Conservation (phyloP, 2,113 vertebrate species). For the Carassius auratus region DNA sequence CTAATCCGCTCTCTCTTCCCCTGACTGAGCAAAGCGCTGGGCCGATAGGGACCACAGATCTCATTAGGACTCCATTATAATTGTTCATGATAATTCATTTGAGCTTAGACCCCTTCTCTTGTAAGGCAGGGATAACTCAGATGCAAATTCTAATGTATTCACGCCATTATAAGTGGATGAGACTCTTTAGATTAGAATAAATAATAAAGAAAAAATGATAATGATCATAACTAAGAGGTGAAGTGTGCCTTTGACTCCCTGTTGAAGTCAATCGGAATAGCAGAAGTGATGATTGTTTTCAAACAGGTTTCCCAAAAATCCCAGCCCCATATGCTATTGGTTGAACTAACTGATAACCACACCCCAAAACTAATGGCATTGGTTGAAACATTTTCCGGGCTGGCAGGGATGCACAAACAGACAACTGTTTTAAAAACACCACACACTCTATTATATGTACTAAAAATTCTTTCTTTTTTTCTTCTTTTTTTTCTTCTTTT, state of each 20-base stretch:
- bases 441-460: too few relatives aligned
- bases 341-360: too few relatives aligned
- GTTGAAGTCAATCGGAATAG: background rate
- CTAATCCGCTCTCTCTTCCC: slow-evolving; percentile 46
- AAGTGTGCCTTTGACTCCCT: background rate
- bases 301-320: background rate
- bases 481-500: too few relatives aligned
- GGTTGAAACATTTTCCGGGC: background rate
- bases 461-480: too few relatives aligned
- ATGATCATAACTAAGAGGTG: background rate
- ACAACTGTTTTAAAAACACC: background rate
- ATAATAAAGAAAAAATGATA: background rate
- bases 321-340: background rate
- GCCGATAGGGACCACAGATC: slow-evolving; percentile 50
- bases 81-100: slow-evolving; percentile 59
- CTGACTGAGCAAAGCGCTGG: slow-evolving; percentile 37
- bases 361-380: background rate
- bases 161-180: too few relatives aligned
- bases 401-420: background rate
- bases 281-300: background rate
- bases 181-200: background rate
- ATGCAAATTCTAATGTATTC: slow-evolving; percentile 17
- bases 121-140: background rate
- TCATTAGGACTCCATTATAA: slow-evolving; percentile 51
- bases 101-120: slow-evolving; percentile 19